Base-by-base conservation (phyloP, 2,113 vertebrate species). In the Tursiops truncatus region DNA sequence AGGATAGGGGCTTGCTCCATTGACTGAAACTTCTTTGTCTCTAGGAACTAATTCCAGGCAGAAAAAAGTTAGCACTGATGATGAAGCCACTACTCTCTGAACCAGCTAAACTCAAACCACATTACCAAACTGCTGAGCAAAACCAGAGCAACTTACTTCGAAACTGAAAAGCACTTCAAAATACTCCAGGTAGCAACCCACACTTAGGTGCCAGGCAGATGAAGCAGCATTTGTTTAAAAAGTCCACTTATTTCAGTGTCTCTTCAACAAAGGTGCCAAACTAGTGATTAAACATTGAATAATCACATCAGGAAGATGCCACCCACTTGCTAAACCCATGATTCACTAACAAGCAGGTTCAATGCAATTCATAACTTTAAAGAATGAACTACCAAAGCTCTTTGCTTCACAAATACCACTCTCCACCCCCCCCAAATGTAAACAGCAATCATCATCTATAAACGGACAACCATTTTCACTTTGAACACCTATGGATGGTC, bases 281-380 rank as follows among this genome's bases (percentile, higher is more conserved):
- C 96, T 81, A 94, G 85, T 97, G 87, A 95, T 96, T 95, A 95
- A 93, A 91, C 79, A 92, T 0, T 86, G 92, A 93, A 96, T 79
- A 96, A 94, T 91, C 68, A 13, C 95, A 89, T 95, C 82, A 21
- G 91, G 86, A 96, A 93, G 91, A 90, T 71, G 74, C 97, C 94
- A 80, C 97, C 95, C 94, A 97, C 92, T 96, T 92, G 83, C 92
- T 90, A 96, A 96, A 87, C 91, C 89, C 79, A 58, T 95, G 96
- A 97, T 91, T 95, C 97, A 95, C 97, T 97, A 97, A 97, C 96
- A 96, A 97, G 95, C 90, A 96, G 89, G 92, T 95, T 95, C 86
- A n/a, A 65, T 17, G 63, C 62, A 79, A 95, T 94, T 95, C 95
- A 86, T 85, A 97, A 96, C 77, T 93, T 94, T 83, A 87, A 97